Evolutionary conservation across 2,888 invertebrate species (phyloP).

Genomic region (Brachyptera putata): DNA sequence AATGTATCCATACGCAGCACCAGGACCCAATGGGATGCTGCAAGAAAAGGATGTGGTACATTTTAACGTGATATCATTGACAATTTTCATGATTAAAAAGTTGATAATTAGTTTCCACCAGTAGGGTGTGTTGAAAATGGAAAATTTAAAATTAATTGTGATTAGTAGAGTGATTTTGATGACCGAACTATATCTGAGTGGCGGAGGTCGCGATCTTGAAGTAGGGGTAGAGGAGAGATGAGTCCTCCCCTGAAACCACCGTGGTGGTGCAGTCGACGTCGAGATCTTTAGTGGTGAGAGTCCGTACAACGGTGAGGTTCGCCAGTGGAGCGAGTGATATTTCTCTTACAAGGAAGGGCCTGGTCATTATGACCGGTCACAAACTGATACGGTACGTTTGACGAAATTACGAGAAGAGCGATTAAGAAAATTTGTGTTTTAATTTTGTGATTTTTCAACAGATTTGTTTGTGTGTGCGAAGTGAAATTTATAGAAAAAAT

Average conservation of each 20-base stretch:
- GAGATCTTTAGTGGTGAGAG: conserved; percentile 7
- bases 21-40: neutral
- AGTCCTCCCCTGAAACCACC: conserved; percentile 8
- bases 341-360: conserved; percentile 6
- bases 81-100: neutral
- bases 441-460: too few relatives aligned
- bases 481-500: too few relatives aligned
- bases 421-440: too few relatives aligned
- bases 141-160: neutral
- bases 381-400: conserved; percentile 10
- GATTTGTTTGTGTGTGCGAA: too few relatives aligned
- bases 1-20: neutral
- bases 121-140: too few relatives aligned
- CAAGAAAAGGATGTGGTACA: neutral
- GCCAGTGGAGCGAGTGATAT: conserved; percentile 5
- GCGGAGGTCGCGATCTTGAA: neutral
- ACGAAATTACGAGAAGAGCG: too few relatives aligned
- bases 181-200: neutral
- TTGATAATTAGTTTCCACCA: too few relatives aligned
- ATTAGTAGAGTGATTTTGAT: neutral
- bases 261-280: conserved; percentile 18
- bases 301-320: neutral
- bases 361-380: conserved; percentile 15
- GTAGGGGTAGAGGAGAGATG: conserved; percentile 1
- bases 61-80: neutral